Evolutionary conservation across 2,113 vertebrate genomes (phyloP), one percentile per base, ranked within the genome.

Genomic region (Thunnus thynnus): DNA sequence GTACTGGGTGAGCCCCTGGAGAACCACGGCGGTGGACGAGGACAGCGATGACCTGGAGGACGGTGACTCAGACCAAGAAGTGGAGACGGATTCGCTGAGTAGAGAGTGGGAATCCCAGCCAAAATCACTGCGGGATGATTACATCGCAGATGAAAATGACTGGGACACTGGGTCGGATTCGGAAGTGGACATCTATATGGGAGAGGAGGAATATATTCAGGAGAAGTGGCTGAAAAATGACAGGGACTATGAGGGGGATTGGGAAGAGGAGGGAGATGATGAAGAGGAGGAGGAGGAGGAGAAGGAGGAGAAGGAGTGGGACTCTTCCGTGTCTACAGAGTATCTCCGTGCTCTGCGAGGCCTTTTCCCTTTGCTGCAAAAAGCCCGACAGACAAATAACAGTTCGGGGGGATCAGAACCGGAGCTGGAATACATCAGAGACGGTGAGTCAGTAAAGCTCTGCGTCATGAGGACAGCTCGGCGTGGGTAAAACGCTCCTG

Each of bases 1-100:
- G 83, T 56, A 88, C 72, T 94, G 94, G 94, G 91, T 94, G 41
- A 94, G 94, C 85, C 83, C 88, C 44, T 94, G 94, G 95, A 95
- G 94, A 58, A 92, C 91, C 0, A 76, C 69, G 1, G 93, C 94
- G 0, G 81, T 71, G 11, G 81, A 91, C 0, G 93, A 95, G 76
- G 94, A 95, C 76, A 62, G 66, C 54, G 36, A 12, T 1, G 89
- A 88, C 58, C 62, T 16, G 1, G 68, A 78, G 0, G 86, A 75
- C 4, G 47, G n/a, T 1, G 82, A 80, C n/a, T 86, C 86, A 0
- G 82, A 89, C 5, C 66, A 17, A 8, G 55, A 88, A 2, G 30
- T 11, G 10, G 88, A 83, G n/a, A 51, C 65, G 0, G 63, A 76
- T 0, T 72, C 48, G 5, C 5, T 72, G 0, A 30, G 41, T 0